Percentiles rank a stretch among this genome's conserved stretches.
phyloP scores from a whole-genome alignment of 2,888 invertebrate species.

The Lithophane ornitopus region DNA sequence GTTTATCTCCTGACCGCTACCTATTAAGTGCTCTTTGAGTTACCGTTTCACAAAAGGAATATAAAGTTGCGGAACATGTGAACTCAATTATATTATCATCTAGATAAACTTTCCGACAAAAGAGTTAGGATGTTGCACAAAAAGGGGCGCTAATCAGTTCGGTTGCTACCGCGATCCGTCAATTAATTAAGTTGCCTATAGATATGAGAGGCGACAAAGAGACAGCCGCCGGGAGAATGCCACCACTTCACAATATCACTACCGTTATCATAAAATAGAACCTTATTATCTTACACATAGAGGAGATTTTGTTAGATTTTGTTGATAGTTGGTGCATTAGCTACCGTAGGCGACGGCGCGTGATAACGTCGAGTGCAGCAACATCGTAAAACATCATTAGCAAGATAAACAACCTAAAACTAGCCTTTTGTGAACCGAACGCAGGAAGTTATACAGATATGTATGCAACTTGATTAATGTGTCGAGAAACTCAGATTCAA shows the following conservation, averaged over 20 bases:
- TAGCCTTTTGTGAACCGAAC: slow-evolving; percentile 79
- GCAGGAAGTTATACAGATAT: slow-evolving; percentile 81
- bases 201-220: slow-evolving; percentile 86
- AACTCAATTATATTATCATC: slow-evolving; percentile 68
- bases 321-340: slow-evolving; percentile 73
- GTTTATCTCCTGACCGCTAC: slow-evolving; percentile 45
- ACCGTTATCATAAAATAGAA: slow-evolving; percentile 62
- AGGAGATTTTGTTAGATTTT: slow-evolving; percentile 66
- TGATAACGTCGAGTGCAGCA: slow-evolving; percentile 83
- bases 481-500: slow-evolving; percentile 42
- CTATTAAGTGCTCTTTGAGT: slow-evolving; percentile 32
- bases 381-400: slow-evolving; percentile 90
- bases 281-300: slow-evolving; percentile 70
- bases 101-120: slow-evolving; percentile 80
- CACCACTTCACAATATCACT: slow-evolving; percentile 69
- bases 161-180: slow-evolving; percentile 85
- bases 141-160: slow-evolving; percentile 79
- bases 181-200: slow-evolving; percentile 85
- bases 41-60: slow-evolving; percentile 36
- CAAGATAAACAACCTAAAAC: slow-evolving; percentile 87
- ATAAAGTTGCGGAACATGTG: slow-evolving; percentile 58
- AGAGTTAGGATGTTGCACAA: slow-evolving; percentile 82
- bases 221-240: slow-evolving; percentile 76
- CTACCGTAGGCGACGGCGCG: slow-evolving; percentile 86
- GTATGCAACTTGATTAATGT: slow-evolving; percentile 75